Conservation (phyloP, 2,113 vertebrate species). For the Platanista minor region DNA sequence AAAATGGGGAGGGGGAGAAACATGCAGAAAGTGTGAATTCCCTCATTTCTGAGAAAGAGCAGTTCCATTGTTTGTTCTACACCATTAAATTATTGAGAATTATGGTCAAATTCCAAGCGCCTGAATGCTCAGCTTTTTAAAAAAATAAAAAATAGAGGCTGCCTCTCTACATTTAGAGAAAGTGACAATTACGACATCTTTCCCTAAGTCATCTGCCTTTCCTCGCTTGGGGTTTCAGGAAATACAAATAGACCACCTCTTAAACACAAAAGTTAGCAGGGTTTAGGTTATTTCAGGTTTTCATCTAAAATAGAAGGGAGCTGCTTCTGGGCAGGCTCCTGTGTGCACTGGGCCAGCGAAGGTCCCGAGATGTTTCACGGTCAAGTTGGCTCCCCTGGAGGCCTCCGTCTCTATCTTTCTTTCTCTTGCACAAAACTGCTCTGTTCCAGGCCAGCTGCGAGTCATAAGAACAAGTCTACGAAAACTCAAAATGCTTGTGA, state of each 20-base stretch:
- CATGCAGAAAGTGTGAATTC: background rate
- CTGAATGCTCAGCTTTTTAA: background rate
- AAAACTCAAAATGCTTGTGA: background rate
- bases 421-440: rapidly evolving
- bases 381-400: background rate
- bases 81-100: background rate
- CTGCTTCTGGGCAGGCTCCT: background rate
- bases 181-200: background rate
- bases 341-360: rapidly evolving
- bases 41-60: background rate
- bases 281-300: background rate
- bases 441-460: background rate
- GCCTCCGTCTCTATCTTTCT: background rate
- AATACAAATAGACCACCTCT: conserved; percentile 2
- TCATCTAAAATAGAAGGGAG: background rate
- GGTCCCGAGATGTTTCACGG: rapidly evolving
- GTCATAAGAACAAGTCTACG: background rate
- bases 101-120: background rate
- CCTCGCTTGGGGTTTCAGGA: conserved; percentile 34
- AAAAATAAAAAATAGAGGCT: background rate
- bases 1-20: background rate
- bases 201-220: conserved; percentile 35
- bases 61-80: background rate
- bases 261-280: background rate
- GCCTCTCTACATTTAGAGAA: background rate